A percentile compares a stretch with the other conserved stretches of the same genome.
Conservation (phyloP, 2,113 vertebrate genomes). For the Corvus hawaiiensis region DNA sequence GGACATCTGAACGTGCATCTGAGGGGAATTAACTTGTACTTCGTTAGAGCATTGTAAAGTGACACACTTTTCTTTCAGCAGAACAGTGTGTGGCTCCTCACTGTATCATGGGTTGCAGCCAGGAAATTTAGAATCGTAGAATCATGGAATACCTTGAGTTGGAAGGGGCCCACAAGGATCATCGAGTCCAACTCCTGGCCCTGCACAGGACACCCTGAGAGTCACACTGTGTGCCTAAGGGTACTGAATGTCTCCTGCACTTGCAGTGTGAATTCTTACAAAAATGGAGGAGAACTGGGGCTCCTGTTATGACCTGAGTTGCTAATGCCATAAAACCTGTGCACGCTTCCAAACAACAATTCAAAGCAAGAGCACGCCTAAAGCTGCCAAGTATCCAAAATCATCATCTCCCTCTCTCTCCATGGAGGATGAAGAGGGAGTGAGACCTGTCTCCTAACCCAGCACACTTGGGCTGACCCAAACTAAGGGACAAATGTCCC, state of each 20-base stretch:
- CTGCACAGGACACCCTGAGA: not conserved
- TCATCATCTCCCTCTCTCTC: not conserved
- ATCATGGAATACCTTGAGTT: not conserved
- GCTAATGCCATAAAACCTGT: not conserved
- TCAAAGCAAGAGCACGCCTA: not conserved
- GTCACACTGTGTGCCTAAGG: not conserved
- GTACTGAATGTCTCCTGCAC: not conserved
- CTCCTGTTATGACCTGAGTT: not conserved
- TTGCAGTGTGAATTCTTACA: not conserved
- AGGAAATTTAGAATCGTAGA: not conserved
- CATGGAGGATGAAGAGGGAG: not conserved
- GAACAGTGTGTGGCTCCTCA: not conserved
- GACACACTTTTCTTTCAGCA: not conserved
- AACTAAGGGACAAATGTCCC: not conserved
- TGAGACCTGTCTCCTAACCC: not conserved
- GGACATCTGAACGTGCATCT: not conserved
- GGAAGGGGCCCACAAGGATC: not conserved
- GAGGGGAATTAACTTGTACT: not conserved
- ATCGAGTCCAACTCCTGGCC: not conserved
- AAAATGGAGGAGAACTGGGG: not conserved
- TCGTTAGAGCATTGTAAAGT: not conserved
- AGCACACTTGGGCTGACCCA: not conserved
- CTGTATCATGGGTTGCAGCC: not conserved
- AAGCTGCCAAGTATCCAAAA: not conserved
- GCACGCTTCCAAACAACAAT: not conserved